phyloP scores from a whole-genome alignment of 2,113 vertebrate species.

The Austrofundulus limnaeus region DNA sequence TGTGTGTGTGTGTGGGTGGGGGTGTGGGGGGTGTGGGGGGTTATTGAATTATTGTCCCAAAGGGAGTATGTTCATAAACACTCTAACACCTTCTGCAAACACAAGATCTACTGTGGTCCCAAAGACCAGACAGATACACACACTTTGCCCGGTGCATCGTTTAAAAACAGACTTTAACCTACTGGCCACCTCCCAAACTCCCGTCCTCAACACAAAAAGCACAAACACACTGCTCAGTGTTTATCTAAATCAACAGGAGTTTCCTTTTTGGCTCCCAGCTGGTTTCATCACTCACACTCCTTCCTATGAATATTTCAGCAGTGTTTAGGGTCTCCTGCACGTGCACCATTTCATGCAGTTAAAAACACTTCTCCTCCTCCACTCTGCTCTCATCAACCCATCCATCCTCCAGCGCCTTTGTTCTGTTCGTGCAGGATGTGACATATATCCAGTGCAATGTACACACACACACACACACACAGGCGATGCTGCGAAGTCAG shows the following conservation, averaged over 20 bases:
- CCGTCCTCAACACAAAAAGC: slow-evolving; percentile 18
- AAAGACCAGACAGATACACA: slow-evolving; percentile 9
- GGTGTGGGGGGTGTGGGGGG: too few species aligned
- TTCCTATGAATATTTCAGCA: slow-evolving; percentile 66
- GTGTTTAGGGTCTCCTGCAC: slow-evolving; percentile 51
- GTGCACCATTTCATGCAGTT: slow-evolving; percentile 50
- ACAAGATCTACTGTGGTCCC: slow-evolving; percentile 10
- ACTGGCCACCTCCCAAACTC: slow-evolving; percentile 9
- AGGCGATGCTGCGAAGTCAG: slow-evolving; percentile 36
- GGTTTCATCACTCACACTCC: slow-evolving; percentile 63
- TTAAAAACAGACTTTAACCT: slow-evolving; percentile 19
- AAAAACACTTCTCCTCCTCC: slow-evolving; percentile 32
- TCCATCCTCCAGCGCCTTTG: slow-evolving; percentile 56
- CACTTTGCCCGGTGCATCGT: not conserved
- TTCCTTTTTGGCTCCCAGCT: slow-evolving; percentile 60
- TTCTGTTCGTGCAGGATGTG: slow-evolving; percentile 57
- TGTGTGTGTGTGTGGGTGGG: too few species aligned
- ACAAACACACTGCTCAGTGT: slow-evolving; percentile 14
- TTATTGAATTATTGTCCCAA: slow-evolving; percentile 54
- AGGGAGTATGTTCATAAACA: slow-evolving; percentile 5
- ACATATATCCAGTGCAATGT: slow-evolving; percentile 58
- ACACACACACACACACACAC: slow-evolving; percentile 18
- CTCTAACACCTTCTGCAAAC: slow-evolving; percentile 7
- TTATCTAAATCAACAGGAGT: slow-evolving; percentile 68
- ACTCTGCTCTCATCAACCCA: not conserved